phyloP scores from a whole-genome alignment of 2,113 vertebrate genomes.

The Psittacula cyanocephala region DNA sequence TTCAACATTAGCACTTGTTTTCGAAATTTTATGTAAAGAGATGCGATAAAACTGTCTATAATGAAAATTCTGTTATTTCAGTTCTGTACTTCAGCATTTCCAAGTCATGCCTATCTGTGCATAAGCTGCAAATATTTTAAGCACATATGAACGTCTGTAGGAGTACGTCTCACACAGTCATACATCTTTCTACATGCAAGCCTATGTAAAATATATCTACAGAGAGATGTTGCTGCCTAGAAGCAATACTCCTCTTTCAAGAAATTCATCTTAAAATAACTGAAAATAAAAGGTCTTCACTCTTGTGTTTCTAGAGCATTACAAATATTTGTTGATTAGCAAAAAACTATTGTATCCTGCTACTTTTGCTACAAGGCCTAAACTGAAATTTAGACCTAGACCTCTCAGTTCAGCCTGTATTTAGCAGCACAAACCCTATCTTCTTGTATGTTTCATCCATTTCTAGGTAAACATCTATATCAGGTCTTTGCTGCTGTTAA shows the following conservation, averaged over 20 bases:
- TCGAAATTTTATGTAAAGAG: conserved; percentile 56
- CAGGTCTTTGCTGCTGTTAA: not conserved
- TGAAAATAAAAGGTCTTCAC: not conserved
- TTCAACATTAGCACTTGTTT: conserved; percentile 71
- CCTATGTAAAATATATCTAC: not conserved
- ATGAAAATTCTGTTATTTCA: conserved; percentile 47
- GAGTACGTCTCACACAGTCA: not conserved
- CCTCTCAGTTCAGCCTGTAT: not conserved
- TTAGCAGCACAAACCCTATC: not conserved
- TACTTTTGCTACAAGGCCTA: not conserved
- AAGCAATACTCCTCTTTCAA: not conserved
- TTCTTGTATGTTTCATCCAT: not conserved
- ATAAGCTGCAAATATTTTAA: conserved; percentile 1
- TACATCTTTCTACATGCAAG: not conserved
- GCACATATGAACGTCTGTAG: not conserved
- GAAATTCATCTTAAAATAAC: not conserved
- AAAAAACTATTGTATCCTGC: not conserved
- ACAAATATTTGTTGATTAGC: not conserved
- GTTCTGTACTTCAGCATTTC: conserved; percentile 49
- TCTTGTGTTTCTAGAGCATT: not conserved
- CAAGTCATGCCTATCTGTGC: not conserved
- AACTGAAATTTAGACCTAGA: not conserved
- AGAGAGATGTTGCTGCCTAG: not conserved
- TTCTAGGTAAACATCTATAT: not conserved
- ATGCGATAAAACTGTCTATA: conserved; percentile 62